phyloP scores from a whole-genome alignment of 2,797 vertebrate genomes.

The Lacerta viridis region DNA sequence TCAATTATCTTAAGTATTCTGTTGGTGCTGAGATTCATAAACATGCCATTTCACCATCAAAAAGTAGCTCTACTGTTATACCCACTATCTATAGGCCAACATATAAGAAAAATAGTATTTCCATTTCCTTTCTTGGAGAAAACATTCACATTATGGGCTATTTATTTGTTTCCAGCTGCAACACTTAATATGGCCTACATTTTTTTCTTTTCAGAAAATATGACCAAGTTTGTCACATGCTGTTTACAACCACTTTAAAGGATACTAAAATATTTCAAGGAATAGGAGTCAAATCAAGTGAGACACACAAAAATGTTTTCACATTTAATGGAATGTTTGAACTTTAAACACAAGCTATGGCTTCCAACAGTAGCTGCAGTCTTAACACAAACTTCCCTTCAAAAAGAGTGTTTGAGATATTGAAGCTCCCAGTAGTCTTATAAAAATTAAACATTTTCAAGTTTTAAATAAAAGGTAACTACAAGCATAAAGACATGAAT shows the following conservation, averaged over 20 bases:
- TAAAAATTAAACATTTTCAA: conserved; percentile 62
- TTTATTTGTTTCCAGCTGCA: background rate
- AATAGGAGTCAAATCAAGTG: conserved; percentile 55
- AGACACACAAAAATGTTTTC: conserved; percentile 67
- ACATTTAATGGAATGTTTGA: conserved; percentile 75
- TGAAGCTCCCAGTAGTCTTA: conserved; percentile 53
- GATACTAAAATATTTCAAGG: conserved; percentile 37
- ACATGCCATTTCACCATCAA: background rate
- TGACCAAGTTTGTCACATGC: conserved; percentile 34
- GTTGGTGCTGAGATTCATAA: background rate
- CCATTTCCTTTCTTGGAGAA: background rate
- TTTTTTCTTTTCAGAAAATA: conserved; percentile 35
- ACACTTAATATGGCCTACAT: background rate
- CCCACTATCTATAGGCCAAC: background rate
- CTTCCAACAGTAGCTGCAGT: conserved; percentile 70
- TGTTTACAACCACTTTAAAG: conserved; percentile 50
- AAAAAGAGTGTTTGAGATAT: conserved; percentile 47
- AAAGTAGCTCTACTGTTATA: background rate
- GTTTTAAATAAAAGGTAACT: conserved; percentile 69
- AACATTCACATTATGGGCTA: background rate
- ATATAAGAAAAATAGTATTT: background rate
- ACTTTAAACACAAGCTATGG: conserved; percentile 67
- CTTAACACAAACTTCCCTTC: conserved; percentile 60
- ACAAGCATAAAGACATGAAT: conserved; percentile 79
- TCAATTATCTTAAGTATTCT: background rate